Evolutionary conservation across 37 sponge, comb jelly and placozoan genomes (phyloP).

Genomic region (Mnemiopsis leidyi): DNA sequence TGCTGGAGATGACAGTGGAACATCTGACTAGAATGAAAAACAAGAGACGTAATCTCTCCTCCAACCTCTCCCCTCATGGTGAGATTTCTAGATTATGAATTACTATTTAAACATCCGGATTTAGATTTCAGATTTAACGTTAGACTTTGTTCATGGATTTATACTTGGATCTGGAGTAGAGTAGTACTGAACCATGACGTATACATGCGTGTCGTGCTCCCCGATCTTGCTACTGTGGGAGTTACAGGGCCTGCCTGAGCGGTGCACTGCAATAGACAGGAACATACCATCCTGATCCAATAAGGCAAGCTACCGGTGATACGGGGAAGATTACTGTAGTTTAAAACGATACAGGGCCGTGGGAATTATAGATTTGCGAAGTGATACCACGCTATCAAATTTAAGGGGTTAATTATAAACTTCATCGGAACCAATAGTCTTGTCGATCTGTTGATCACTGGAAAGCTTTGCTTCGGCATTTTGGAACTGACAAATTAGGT

Average conservation of each 20-base stretch:
- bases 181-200: too few species aligned
- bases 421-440: not conserved
- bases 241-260: too few species aligned
- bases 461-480: not conserved
- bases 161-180: too few species aligned
- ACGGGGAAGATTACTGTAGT: not conserved
- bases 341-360: not conserved
- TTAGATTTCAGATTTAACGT: too few species aligned
- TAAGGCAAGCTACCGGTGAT: not conserved
- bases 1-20: constrained; percentile 60
- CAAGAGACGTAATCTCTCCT: constrained; percentile 58
- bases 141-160: too few species aligned
- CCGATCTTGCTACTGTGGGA: too few species aligned
- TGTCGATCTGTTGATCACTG: not conserved
- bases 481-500: not conserved
- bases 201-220: too few species aligned
- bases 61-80: constrained; percentile 54
- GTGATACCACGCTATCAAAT: not conserved
- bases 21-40: constrained; percentile 51
- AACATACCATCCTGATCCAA: not conserved
- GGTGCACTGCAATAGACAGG: not conserved
- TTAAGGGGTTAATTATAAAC: not conserved
- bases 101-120: too few species aligned
- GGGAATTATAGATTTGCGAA: constrained; percentile 27
- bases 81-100: too few species aligned